phyloP scores from a whole-genome alignment of 30 jellyfish, hydroid and myxozoan species.

The Mastigias papua region DNA sequence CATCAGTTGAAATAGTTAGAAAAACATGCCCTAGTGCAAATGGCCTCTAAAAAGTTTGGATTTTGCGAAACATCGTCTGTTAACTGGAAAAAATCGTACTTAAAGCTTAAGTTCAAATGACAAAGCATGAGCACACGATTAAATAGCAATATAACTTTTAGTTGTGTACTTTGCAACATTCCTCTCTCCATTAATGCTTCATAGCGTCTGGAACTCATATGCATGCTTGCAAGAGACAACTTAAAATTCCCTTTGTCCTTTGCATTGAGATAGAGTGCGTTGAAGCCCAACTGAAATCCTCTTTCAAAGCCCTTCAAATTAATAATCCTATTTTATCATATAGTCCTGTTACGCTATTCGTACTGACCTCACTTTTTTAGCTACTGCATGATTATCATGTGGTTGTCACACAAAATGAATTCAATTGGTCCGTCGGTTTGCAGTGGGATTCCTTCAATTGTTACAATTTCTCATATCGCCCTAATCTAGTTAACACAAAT shows the following conservation, averaged over 20 bases:
- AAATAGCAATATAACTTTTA: too few species aligned
- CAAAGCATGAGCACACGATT: too few species aligned
- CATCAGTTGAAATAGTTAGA: too few species aligned
- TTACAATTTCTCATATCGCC: conserved; percentile 18
- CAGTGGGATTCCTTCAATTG: conserved; percentile 23
- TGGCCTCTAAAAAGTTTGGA: too few species aligned
- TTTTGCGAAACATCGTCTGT: too few species aligned
- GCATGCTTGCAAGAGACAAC: conserved; percentile 25
- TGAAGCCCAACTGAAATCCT: conserved; percentile 15
- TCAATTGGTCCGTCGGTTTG: conserved; percentile 5
- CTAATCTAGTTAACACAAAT: not conserved
- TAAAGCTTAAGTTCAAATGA: too few species aligned
- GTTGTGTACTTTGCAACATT: too few species aligned
- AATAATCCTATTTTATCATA: conserved; percentile 26
- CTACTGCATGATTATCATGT: conserved; percentile 5
- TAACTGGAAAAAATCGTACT: too few species aligned
- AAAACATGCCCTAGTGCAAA: too few species aligned
- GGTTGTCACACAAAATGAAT: conserved; percentile 35
- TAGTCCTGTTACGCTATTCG: conserved; percentile 44
- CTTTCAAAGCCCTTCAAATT: conserved; percentile 24
- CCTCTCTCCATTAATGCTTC: not conserved
- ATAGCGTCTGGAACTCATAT: conserved; percentile 16
- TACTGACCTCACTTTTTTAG: conserved; percentile 53
- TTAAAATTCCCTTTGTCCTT: not conserved
- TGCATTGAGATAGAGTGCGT: conserved; percentile 15